Conservation (phyloP, 2,888 invertebrate species). For the Euproctis similis region DNA sequence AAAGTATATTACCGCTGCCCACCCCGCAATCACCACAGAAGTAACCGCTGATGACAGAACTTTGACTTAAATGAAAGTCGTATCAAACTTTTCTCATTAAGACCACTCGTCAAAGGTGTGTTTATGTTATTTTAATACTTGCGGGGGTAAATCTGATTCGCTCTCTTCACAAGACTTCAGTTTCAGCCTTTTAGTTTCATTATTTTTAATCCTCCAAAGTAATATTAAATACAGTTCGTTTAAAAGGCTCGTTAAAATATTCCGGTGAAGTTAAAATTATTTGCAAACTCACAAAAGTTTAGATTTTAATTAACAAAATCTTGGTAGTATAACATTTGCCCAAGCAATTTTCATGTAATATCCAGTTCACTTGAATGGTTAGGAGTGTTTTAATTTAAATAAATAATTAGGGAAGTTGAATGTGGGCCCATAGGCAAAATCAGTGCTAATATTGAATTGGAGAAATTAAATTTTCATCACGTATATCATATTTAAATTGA, state of each 20-base stretch:
- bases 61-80: conserved; percentile 69
- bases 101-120: conserved; percentile 68
- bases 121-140: conserved; percentile 70
- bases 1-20: conserved; percentile 27
- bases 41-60: conserved; percentile 67
- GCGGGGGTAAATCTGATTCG: conserved; percentile 50
- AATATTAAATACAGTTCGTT: conserved; percentile 1
- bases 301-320: conserved; percentile 6
- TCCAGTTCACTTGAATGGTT: not conserved
- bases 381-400: not conserved
- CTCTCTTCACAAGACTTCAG: conserved; percentile 17
- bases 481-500: conserved; percentile 42
- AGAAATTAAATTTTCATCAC: conserved; percentile 46
- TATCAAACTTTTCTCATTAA: conserved; percentile 75
- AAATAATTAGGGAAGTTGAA: conserved; percentile 1
- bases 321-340: conserved; percentile 4
- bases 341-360: conserved; percentile 1
- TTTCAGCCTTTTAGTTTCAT: conserved; percentile 10
- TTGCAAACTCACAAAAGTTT: conserved; percentile 3
- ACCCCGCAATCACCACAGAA: conserved; percentile 48
- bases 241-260: conserved; percentile 3
- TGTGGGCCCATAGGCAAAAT: no score
- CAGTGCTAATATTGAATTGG: conserved; percentile 30
- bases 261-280: conserved; percentile 6
- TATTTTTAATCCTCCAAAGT: conserved; percentile 5